Evolutionary conservation across 2,888 invertebrate genomes (phyloP), one percentile per base, ranked within the genome.

Genomic region (Ephialtes manifestator): DNA sequence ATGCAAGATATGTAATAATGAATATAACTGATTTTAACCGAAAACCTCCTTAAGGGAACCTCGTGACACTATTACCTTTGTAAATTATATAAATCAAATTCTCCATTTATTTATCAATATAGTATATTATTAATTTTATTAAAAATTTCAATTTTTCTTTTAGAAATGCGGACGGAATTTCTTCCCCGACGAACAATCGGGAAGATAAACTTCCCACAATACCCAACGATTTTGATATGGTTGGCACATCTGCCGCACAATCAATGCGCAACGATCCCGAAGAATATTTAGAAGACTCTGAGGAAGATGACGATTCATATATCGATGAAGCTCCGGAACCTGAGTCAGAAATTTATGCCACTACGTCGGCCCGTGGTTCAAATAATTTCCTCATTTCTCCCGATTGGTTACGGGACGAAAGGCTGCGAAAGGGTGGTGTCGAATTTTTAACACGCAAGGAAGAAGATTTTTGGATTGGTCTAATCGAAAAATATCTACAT

Each of bases 401-500:
- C 0, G 94, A 94, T 85, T 97, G 97, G 97, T 94, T 97, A 51
- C 96, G 97, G 87, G 97, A 97, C 89, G 95, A 95, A 28, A 95
- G 95, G 35, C 93, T 98, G 13, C 95, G 95, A 65, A 95, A 96
- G 84, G 97, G 97, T 0, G 96, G 96, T 70, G 95, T 96, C 2
- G 96, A 96, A 53, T 96, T 96, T 89, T 94, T 98, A 55, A 94
- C 95, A 0, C 95, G 95, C 15, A 94, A 95, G 58, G 98, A 98
- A 93, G 95, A 95, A 70, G 94, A 94, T 24, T 98, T 98, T 94
- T 98, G 98, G 97, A 95, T 95, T 78, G 96, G 96, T 74, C 94
- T 98, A 74, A 96, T 98, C 75, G 95, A 96, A 65, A 96, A 96
- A 90, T 97, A 98, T 93, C 94, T 98, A 24, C 95, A 96, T 89